Base-by-base conservation (phyloP, 2,888 invertebrate species). In the Axea sp. region DNA sequence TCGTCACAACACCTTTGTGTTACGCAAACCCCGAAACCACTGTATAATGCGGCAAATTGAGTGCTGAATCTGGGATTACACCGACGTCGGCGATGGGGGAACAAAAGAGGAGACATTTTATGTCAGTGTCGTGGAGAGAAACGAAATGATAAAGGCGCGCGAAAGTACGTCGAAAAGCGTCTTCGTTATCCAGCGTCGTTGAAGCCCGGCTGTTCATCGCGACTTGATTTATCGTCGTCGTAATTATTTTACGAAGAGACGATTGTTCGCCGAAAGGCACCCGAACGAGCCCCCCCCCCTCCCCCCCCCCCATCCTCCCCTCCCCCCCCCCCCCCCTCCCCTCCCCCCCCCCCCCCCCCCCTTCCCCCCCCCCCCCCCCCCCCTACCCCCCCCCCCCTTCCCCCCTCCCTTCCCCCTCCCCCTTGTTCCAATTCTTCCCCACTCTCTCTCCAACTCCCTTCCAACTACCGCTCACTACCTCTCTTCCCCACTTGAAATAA, bases 1-100 rank as follows among this genome's bases (percentile, higher is more conserved):
- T 43, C 43, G 64, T 65, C 17, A 43, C 37, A 57, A 65, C 57
- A 43, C 49, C 60, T 43, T 51, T 64, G 28, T 57, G 30, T 45
- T 47, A 28, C 22, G 43, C 31, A 7, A 43, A 33, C 43, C 30
- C 73, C 39, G 74, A 73, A 73, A 78, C 76, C 72, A 62, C 73
- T 73, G 77, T 65, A 76, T 77, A 78, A 78, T 84, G 84, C 81
- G 84, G 84, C 82, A 86, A 86, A 86, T 87, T 87, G 87, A 87
- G 86, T 85, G 85, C 85, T 83, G 86, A 86, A 87, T 85, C 86
- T 83, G 76, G 85, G 86, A 86, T 87, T 87, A 87, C 85, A 82
- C 81, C 78, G 81, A 79, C 75, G 80, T 77, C 53, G 45, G 35
- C 43, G 59, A 31, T 14, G 71, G 14, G 59, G 64, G 43, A 71